These are phyloP conservation scores for Rattus norvegicus DNA, from an alignment of 2,113 vertebrate species.

Conservation along the genomic window GRCr8 NC_086020.1:227164501-227165000, in stretches of 20 bases:
- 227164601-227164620: neutral
- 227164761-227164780: neutral
- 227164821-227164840: neutral
- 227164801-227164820: neutral
- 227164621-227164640: neutral
- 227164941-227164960: neutral
- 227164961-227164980: conserved; percentile 24
- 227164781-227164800: neutral
- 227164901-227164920: neutral
- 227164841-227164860: neutral
- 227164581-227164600: neutral
- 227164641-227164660: neutral
- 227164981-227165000: conserved; percentile 29
- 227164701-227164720: neutral
- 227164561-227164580: conserved; percentile 20
- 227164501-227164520: neutral
- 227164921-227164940: neutral
- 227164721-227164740: neutral
- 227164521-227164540: neutral
- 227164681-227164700: conserved; percentile 16
- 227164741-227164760: neutral
- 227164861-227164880: neutral
- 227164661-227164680: neutral
- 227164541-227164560: neutral
- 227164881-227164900: neutral